phyloP scores from a whole-genome alignment of 2,888 invertebrate species.

The Poecilobothrus nobilitatus region DNA sequence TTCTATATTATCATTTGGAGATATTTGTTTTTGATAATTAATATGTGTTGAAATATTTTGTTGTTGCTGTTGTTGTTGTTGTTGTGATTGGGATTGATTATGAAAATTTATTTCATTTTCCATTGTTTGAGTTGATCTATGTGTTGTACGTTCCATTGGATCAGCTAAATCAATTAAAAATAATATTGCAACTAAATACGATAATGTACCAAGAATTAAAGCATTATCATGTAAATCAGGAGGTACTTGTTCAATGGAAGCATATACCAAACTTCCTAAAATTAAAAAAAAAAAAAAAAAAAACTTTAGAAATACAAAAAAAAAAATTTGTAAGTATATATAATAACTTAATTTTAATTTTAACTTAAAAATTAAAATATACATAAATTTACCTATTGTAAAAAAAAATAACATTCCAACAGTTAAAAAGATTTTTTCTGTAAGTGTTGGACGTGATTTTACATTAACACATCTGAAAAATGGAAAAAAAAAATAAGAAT shows the following conservation, averaged over 20 bases:
- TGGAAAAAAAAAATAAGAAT: not conserved
- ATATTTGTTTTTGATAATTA: conserved; percentile 2
- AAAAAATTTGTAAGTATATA: not conserved
- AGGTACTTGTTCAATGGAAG: conserved; percentile 26
- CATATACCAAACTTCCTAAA: conserved; percentile 25
- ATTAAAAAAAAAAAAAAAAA: not conserved
- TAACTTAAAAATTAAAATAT: not conserved
- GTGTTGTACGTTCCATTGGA: conserved; percentile 19
- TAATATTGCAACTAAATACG: conserved; percentile 25
- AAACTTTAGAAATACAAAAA: not conserved
- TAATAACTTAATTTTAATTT: not conserved
- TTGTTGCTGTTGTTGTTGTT: not conserved
- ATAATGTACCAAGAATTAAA: conserved; percentile 25
- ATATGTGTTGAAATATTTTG: not conserved
- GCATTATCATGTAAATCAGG: conserved; percentile 25
- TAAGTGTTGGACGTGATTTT: conserved; percentile 22
- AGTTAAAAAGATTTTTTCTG: conserved; percentile 26
- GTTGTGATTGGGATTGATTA: conserved; percentile 14
- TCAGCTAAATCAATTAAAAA: conserved; percentile 26
- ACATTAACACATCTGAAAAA: conserved; percentile 25
- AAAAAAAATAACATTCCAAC: conserved; percentile 26
- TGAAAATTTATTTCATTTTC: conserved; percentile 19
- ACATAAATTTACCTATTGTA: conserved; percentile 23
- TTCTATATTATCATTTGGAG: not conserved
- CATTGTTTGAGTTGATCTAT: conserved; percentile 23